These are phyloP conservation scores for Crematogaster levior DNA, from an alignment of 2,888 invertebrate species.

Conservation along the genomic window DNA sequence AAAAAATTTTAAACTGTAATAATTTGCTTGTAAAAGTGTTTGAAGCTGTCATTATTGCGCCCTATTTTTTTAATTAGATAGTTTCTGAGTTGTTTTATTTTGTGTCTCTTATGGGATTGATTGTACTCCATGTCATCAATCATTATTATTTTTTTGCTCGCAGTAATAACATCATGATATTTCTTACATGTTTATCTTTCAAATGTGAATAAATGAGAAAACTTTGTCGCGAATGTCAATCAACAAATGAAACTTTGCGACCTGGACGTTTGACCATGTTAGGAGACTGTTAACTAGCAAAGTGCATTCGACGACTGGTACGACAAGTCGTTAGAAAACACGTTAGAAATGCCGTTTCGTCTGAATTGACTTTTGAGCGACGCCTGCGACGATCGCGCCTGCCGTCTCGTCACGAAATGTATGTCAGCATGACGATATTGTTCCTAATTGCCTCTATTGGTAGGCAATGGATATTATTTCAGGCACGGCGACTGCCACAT, in stretches of 20 bases:
- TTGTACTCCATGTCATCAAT: no score
- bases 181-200: no score
- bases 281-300: not conserved
- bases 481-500: conserved; percentile 31
- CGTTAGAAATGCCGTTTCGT: conserved; percentile 29
- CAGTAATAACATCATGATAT: no score
- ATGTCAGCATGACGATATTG: conserved; percentile 66
- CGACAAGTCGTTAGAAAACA: conserved; percentile 33
- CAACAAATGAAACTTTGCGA: not conserved
- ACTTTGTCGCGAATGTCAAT: not conserved
- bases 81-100: no score
- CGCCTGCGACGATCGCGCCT: conserved; percentile 31
- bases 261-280: conserved; percentile 10
- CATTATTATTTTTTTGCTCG: no score
- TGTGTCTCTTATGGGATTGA: no score
- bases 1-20: not conserved
- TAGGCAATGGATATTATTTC: conserved; percentile 69
- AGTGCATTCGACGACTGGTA: conserved; percentile 1
- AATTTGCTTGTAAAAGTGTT: not conserved
- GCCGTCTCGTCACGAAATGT: conserved; percentile 60
- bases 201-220: not conserved
- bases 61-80: no score
- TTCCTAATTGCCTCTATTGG: conserved; percentile 72
- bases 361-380: conserved; percentile 22
- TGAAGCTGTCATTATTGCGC: not conserved